phyloP scores from a whole-genome alignment of 2,113 vertebrate species.

The Sinocyclocheilus maitianheensis region DNA sequence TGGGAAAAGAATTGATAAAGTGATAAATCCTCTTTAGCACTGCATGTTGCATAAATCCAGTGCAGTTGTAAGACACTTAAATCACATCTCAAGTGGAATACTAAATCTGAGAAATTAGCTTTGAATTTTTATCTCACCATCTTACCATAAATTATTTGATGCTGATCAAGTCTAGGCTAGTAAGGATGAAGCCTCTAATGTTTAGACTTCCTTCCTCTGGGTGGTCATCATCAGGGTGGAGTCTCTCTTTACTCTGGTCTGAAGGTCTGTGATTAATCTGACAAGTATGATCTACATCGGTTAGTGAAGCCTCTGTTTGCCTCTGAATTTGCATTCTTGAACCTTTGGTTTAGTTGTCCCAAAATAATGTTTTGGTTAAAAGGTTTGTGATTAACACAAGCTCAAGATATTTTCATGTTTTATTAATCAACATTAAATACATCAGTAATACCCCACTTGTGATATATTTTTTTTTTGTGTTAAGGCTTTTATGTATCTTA shows the following conservation, averaged over 20 bases:
- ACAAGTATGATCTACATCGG: constrained; percentile 25
- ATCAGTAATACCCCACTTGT: neutral
- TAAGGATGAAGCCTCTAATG: neutral
- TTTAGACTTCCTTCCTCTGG: constrained; percentile 41
- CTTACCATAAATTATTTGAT: neutral
- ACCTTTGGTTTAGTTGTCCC: neutral
- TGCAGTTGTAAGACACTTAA: neutral
- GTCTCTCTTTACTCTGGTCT: constrained; percentile 45
- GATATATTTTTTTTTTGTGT: neutral
- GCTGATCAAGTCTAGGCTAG: constrained; percentile 29
- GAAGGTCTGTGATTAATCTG: constrained; percentile 34
- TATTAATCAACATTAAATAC: neutral
- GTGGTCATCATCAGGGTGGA: constrained; percentile 58
- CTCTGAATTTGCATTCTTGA: neutral
- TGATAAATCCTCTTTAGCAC: neutral
- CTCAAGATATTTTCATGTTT: neutral
- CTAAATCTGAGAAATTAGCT: neutral
- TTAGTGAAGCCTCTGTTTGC: constrained; percentile 3
- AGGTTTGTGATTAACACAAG: neutral
- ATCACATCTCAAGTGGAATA: neutral
- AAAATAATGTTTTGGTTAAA: neutral
- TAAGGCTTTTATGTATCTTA: too few relatives aligned
- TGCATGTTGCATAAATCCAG: neutral
- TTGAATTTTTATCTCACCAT: neutral
- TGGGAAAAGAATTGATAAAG: constrained; percentile 2